Evolutionary conservation across 2,113 vertebrate species (phyloP).

Genomic region (human (Homo sapiens)): GRCh38 chr13:96716001-96716500

Average conservation of each 20-base stretch:
- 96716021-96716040: constrained; percentile 36
- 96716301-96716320: neutral
- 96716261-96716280: neutral
- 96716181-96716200: constrained; percentile 10
- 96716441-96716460: neutral
- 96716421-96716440: neutral
- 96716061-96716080: constrained; percentile 8
- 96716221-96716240: neutral
- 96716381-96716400: neutral
- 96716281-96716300: neutral
- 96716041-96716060: neutral
- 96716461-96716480: neutral
- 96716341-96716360: neutral
- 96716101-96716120: neutral
- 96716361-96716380: neutral
- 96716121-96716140: neutral
- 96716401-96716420: neutral
- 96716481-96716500: neutral
- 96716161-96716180: constrained; percentile 1
- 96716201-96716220: neutral
- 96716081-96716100: neutral
- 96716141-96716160: constrained; percentile 30
- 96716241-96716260: neutral
- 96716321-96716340: neutral
- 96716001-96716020: constrained; percentile 3